Conservation (phyloP, 2,888 invertebrate genomes). For the Agriopis marginaria region DNA sequence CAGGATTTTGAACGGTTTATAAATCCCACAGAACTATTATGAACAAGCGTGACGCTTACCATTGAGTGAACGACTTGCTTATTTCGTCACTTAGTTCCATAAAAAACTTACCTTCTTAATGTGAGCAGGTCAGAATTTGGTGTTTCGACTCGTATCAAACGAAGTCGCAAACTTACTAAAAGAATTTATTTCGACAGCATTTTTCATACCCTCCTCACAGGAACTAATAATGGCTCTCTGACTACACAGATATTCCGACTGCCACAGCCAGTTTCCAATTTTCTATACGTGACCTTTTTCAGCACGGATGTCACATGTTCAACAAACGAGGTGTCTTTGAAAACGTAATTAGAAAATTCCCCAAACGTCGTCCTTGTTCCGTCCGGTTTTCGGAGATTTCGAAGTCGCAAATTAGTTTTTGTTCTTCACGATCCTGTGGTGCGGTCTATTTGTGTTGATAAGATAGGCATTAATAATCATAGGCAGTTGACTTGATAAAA, state of each 20-base stretch:
- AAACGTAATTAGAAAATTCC: conserved; percentile 86
- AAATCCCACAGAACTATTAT: too few species aligned
- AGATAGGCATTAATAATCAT: background rate
- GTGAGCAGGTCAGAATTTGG: background rate
- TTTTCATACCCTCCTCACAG: conserved; percentile 12
- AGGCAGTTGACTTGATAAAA: too few species aligned
- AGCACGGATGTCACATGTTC: conserved; percentile 80
- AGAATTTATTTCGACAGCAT: background rate
- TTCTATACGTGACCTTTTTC: conserved; percentile 84
- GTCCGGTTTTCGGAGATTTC: conserved; percentile 64
- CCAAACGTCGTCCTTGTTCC: conserved; percentile 66
- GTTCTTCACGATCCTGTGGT: conserved; percentile 49
- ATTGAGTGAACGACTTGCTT: too few species aligned
- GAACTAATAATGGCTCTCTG: conserved; percentile 35
- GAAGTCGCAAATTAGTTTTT: conserved; percentile 80
- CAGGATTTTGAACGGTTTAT: too few species aligned
- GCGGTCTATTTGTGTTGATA: background rate
- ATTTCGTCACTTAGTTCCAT: too few species aligned
- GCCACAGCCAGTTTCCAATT: conserved; percentile 71
- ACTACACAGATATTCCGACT: conserved; percentile 30
- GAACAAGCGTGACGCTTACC: too few species aligned
- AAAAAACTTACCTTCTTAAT: background rate
- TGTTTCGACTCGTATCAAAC: background rate
- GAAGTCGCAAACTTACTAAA: background rate
- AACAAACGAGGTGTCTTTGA: conserved; percentile 85